Evolutionary conservation across 2,113 vertebrate genomes (phyloP).

Genomic region (Toxotes jaculatrix): DNA sequence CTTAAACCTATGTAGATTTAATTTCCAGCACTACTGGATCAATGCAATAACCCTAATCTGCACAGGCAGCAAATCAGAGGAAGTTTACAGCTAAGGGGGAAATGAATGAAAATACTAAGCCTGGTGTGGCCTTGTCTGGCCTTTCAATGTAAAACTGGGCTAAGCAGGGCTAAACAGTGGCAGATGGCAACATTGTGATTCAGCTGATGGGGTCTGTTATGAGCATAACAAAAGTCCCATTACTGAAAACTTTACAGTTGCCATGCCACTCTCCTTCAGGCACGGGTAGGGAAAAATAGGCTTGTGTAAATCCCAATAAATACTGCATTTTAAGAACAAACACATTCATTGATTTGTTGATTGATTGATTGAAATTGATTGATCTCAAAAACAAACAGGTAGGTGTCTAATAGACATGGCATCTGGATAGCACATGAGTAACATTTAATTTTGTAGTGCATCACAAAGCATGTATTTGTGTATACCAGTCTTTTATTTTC

Average conservation of each 20-base stretch:
- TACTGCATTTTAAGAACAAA: too few species aligned
- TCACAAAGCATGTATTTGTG: too few species aligned
- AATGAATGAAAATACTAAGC: slow-evolving; percentile 52
- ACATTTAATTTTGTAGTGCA: too few species aligned
- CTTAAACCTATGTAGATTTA: background rate
- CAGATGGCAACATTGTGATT: slow-evolving; percentile 67
- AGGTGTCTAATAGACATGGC: too few species aligned
- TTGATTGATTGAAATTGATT: too few species aligned
- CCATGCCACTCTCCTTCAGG: background rate
- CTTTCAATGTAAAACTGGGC: slow-evolving; percentile 60
- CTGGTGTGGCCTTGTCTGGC: slow-evolving; percentile 8
- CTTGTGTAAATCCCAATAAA: background rate
- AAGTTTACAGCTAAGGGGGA: background rate
- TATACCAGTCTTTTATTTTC: too few species aligned
- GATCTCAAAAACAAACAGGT: too few species aligned
- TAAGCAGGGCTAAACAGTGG: slow-evolving; percentile 68
- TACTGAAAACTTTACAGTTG: background rate
- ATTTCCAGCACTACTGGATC: background rate
- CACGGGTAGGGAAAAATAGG: background rate
- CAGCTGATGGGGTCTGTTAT: slow-evolving; percentile 19
- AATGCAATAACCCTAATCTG: background rate
- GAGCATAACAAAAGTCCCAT: background rate
- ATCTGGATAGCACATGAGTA: too few species aligned
- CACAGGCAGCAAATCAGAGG: background rate
- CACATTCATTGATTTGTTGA: too few species aligned